phyloP scores from a whole-genome alignment of 2,113 vertebrate species.

The Ophthalmolycus amberensis region DNA sequence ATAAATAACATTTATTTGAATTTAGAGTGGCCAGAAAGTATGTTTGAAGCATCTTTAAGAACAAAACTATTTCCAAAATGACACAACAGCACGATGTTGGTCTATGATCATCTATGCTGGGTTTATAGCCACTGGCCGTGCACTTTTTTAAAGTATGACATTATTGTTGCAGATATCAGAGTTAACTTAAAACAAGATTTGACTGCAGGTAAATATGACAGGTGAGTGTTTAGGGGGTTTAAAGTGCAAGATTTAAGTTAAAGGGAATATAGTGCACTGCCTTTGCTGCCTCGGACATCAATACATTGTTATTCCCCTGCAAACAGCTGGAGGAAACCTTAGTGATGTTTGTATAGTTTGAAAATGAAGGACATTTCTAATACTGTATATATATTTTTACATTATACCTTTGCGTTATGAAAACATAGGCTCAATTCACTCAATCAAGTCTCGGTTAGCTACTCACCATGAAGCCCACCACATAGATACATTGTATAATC shows the following conservation, averaged over 20 bases:
- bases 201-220: background rate
- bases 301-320: background rate
- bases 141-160: background rate
- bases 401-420: constrained; percentile 6
- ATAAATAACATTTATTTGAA: background rate
- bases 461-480: constrained; percentile 88
- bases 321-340: background rate
- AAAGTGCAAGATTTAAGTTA: background rate
- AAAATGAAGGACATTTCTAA: background rate
- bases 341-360: background rate
- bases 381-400: background rate
- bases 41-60: background rate
- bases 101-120: background rate
- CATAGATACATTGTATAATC: constrained; percentile 82
- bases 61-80: background rate
- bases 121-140: background rate
- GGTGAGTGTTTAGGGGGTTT: background rate
- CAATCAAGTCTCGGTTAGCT: background rate
- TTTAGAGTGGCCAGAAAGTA: background rate
- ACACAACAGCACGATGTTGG: background rate
- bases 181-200: background rate
- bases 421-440: background rate
- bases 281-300: background rate
- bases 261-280: background rate
- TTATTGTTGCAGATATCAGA: background rate